Percentiles rank a stretch among this genome's conserved stretches.
Conservation (phyloP, 2,888 invertebrate species). For the Phortica magna region DNA sequence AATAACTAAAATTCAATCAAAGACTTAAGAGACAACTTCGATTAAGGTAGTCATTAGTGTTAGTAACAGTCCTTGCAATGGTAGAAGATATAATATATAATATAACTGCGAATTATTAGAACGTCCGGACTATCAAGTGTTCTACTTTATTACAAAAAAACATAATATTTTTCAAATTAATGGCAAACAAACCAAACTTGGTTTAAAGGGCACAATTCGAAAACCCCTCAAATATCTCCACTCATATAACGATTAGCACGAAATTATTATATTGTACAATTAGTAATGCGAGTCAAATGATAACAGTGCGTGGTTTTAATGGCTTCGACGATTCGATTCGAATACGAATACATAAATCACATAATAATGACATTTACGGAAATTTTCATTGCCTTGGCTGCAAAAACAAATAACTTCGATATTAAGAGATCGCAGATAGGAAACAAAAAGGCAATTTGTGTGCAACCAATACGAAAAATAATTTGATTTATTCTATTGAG, state of each 20-base stretch:
- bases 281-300: not conserved
- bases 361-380: slow-evolving; percentile 63
- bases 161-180: too few species aligned
- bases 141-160: too few species aligned
- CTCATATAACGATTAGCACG: not conserved
- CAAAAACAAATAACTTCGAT: not conserved
- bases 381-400: slow-evolving; percentile 19
- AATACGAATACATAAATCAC: slow-evolving; percentile 51
- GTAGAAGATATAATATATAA: too few species aligned
- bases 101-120: too few species aligned
- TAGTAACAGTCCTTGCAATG: too few species aligned
- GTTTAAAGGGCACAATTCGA: not conserved
- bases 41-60: too few species aligned
- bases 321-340: not conserved
- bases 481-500: slow-evolving; percentile 11
- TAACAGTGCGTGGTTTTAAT: not conserved
- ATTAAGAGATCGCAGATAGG: not conserved
- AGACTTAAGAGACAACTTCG: too few species aligned
- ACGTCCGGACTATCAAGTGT: too few species aligned
- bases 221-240: not conserved
- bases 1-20: too few species aligned
- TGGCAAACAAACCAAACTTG: not conserved
- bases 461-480: slow-evolving; percentile 6
- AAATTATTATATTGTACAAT: not conserved
- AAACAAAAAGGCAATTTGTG: slow-evolving; percentile 1